Percentiles rank a stretch among this genome's conserved stretches.
Conservation (phyloP, 2,888 invertebrate genomes). For the Aethes cnicana region DNA sequence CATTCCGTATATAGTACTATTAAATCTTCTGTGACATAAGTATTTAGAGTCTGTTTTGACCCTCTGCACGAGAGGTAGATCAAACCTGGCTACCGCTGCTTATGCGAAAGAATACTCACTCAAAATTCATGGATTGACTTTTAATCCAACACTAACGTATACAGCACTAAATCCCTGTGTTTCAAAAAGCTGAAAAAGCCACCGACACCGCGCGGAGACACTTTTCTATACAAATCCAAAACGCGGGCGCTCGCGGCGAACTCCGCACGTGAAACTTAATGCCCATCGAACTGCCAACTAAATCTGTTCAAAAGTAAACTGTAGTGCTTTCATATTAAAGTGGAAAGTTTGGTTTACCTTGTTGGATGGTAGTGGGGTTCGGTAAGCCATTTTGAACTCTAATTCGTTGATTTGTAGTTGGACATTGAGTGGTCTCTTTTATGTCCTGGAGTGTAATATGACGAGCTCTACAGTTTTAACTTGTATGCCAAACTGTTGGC, state of each 20-base stretch:
- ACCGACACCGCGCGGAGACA: slow-evolving; percentile 5
- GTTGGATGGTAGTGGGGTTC: background rate
- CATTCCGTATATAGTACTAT: no score
- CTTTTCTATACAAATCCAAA: background rate
- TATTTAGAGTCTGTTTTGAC: no score
- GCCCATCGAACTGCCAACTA: slow-evolving; percentile 24
- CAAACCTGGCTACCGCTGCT: no score
- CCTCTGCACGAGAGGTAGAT: no score
- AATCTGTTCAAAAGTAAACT: slow-evolving; percentile 20
- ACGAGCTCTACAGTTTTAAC: slow-evolving; percentile 18
- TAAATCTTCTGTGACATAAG: no score
- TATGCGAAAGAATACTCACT: no score
- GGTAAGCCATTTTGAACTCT: slow-evolving; percentile 7
- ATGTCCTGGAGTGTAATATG: slow-evolving; percentile 14
- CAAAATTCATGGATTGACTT: no score
- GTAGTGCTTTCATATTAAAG: slow-evolving; percentile 16
- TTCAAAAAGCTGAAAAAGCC: slow-evolving; percentile 5
- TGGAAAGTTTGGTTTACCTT: slow-evolving; percentile 14
- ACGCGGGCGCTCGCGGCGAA: background rate
- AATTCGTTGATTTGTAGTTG: background rate
- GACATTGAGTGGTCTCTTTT: slow-evolving; percentile 2
- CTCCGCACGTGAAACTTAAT: slow-evolving; percentile 21
- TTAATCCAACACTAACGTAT: slow-evolving; percentile 2
- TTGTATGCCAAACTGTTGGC: slow-evolving; percentile 26
- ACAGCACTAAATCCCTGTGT: slow-evolving; percentile 9